These are phyloP conservation scores for Portevinia maculata DNA, from an alignment of 2,888 invertebrate genomes.

Conservation along the genomic window DNA sequence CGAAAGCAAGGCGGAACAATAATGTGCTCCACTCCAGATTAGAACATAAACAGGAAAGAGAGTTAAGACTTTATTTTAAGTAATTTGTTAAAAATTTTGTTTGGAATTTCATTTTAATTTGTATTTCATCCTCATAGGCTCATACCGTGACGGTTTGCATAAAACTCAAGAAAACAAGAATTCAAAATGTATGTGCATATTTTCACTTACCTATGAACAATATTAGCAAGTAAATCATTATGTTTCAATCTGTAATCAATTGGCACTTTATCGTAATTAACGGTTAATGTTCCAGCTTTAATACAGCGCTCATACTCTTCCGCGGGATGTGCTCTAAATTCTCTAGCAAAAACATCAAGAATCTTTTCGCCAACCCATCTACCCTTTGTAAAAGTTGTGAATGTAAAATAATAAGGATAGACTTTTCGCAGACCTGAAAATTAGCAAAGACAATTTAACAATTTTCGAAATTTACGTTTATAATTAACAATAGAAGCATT, in stretches of 20 bases:
- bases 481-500: not conserved
- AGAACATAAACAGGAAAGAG: too few species aligned
- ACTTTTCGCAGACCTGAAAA: constrained; percentile 93
- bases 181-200: not conserved
- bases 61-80: too few species aligned
- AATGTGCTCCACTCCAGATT: too few species aligned
- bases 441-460: constrained; percentile 4
- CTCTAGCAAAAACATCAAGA: constrained; percentile 94
- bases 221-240: constrained; percentile 96
- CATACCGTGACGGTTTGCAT: too few species aligned
- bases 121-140: too few species aligned
- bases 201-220: constrained; percentile 91
- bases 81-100: too few species aligned
- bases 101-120: too few species aligned
- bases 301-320: constrained; percentile 96
- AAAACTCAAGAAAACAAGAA: not conserved
- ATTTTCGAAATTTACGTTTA: not conserved
- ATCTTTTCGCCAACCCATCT: constrained; percentile 98
- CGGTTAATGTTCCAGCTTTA: constrained; percentile 94
- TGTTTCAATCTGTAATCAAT: constrained; percentile 96
- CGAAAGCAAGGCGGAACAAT: not conserved
- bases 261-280: constrained; percentile 96
- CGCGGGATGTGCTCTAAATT: constrained; percentile 96
- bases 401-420: constrained; percentile 98
- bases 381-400: constrained; percentile 97